These are phyloP conservation scores for Julus scandinavius DNA, from an alignment of 2,888 invertebrate species.

Conservation along the genomic window DNA sequence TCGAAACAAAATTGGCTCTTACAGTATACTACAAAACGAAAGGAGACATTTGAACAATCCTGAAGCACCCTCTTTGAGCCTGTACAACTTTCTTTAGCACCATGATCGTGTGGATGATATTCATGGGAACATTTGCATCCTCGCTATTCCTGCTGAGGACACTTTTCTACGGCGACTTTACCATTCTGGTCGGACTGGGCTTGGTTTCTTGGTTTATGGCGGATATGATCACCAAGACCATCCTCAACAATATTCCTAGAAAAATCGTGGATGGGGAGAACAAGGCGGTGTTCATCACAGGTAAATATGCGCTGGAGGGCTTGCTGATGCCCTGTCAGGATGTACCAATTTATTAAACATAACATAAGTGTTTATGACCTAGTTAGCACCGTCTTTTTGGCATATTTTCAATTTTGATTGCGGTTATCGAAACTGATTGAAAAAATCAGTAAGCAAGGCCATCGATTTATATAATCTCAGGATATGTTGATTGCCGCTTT, in stretches of 20 bases:
- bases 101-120: constrained; percentile 58
- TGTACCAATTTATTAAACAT: neutral
- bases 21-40: neutral
- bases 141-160: constrained; percentile 53
- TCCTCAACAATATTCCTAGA: constrained; percentile 59
- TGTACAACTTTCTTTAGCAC: neutral
- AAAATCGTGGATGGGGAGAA: constrained; percentile 58
- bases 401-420: neutral
- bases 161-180: constrained; percentile 55
- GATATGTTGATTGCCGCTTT: neutral
- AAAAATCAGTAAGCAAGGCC: neutral
- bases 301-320: constrained; percentile 58
- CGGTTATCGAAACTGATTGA: neutral
- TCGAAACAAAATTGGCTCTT: neutral
- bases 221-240: constrained; percentile 58
- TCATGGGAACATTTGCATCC: constrained; percentile 46
- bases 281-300: constrained; percentile 63
- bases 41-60: neutral
- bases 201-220: constrained; percentile 57
- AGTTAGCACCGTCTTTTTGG: neutral
- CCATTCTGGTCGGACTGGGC: constrained; percentile 53
- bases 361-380: neutral
- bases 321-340: neutral
- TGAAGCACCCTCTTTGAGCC: neutral
- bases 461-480: neutral